Evolutionary conservation across 2,888 invertebrate genomes (phyloP).

Genomic region (Pseudanteris insignis): DNA sequence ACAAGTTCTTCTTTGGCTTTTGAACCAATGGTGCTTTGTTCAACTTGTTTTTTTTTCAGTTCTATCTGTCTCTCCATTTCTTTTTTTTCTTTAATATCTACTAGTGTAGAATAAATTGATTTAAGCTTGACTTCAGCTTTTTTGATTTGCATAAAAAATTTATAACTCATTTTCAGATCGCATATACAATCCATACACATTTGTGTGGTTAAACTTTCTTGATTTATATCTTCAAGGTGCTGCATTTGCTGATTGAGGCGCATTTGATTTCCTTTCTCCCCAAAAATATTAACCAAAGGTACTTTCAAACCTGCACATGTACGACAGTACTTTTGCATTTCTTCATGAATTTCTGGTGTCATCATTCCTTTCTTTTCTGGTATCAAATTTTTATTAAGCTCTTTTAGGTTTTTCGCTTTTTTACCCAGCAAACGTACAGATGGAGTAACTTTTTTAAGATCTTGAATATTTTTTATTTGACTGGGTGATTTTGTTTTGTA

Average conservation of each 20-base stretch:
- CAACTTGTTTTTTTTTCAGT: no score
- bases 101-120: slow-evolving; percentile 52
- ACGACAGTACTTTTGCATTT: slow-evolving; percentile 61
- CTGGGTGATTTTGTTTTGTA: slow-evolving; percentile 22
- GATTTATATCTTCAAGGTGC: slow-evolving; percentile 59
- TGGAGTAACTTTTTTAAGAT: slow-evolving; percentile 61
- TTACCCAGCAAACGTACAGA: slow-evolving; percentile 56
- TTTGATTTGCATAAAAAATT: slow-evolving; percentile 65
- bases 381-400: slow-evolving; percentile 48
- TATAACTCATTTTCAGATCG: slow-evolving; percentile 64
- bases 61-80: slow-evolving; percentile 17
- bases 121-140: slow-evolving; percentile 62
- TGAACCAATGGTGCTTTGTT: slow-evolving; percentile 24
- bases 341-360: slow-evolving; percentile 34
- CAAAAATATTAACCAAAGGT: slow-evolving; percentile 63
- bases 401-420: slow-evolving; percentile 51
- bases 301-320: slow-evolving; percentile 63
- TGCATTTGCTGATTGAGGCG: slow-evolving; percentile 61
- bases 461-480: slow-evolving; percentile 58
- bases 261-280: slow-evolving; percentile 62
- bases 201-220: slow-evolving; percentile 60
- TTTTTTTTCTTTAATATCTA: slow-evolving; percentile 34
- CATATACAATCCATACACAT: slow-evolving; percentile 66
- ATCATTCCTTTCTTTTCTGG: slow-evolving; percentile 14
- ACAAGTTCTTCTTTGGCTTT: slow-evolving; percentile 34